Conservation (phyloP, 2,113 vertebrate genomes). For the Morone chrysops region DNA sequence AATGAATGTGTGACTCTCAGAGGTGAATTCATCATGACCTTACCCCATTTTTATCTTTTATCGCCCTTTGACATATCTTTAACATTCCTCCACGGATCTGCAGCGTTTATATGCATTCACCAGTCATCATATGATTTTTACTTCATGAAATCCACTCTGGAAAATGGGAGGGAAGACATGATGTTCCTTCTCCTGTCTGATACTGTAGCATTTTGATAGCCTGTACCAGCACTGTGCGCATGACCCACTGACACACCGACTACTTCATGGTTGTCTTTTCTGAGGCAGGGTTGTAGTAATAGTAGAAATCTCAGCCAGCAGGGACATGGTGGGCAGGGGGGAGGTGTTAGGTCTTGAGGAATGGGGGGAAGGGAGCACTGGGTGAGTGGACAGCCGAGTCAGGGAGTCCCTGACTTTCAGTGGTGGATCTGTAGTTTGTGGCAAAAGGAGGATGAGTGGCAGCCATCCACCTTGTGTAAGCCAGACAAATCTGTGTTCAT, state of each 20-base stretch:
- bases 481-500: neutral
- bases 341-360: slow-evolving; percentile 38
- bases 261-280: neutral
- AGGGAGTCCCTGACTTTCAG: slow-evolving; percentile 24
- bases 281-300: slow-evolving; percentile 17
- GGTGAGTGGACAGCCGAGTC: slow-evolving; percentile 12
- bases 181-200: neutral
- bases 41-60: neutral
- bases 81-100: neutral
- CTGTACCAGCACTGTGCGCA: neutral
- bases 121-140: neutral
- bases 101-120: neutral
- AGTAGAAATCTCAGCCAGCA: slow-evolving; percentile 42
- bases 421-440: neutral
- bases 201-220: neutral
- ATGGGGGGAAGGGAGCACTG: slow-evolving; percentile 62
- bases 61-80: neutral
- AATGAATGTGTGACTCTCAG: neutral
- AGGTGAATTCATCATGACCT: slow-evolving; percentile 38
- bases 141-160: neutral
- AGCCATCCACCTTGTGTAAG: neutral
- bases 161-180: neutral
- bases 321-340: slow-evolving; percentile 20
- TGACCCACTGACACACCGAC: slow-evolving; percentile 51
- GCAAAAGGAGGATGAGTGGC: neutral